Conservation (phyloP, 2,113 vertebrate genomes). For the Rhadina sibilatrix region DNA sequence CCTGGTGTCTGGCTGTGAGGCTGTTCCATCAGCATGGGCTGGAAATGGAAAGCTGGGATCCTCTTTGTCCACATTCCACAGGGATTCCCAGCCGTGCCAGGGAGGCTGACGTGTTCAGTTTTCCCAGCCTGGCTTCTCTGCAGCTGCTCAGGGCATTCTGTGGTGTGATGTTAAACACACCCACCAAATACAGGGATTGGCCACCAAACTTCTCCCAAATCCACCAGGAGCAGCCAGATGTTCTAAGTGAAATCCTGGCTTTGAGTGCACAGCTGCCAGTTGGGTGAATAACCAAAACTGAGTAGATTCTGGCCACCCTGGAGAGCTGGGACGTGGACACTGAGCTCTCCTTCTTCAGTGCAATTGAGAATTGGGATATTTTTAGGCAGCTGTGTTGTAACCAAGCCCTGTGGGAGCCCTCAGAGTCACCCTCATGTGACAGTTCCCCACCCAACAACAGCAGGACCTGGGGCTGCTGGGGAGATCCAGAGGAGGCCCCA, state of each 20-base stretch:
- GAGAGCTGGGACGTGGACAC: neutral
- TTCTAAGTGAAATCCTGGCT: neutral
- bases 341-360: neutral
- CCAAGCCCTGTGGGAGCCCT: neutral
- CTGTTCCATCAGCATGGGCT: neutral
- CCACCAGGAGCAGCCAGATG: neutral
- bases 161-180: neutral
- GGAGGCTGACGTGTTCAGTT: neutral
- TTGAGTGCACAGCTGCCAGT: neutral
- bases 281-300: neutral
- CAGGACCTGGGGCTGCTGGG: neutral
- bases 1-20: neutral
- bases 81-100: neutral
- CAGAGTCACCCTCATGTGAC: neutral
- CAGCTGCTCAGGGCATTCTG: neutral
- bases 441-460: neutral
- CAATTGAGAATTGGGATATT: neutral
- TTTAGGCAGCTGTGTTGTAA: neutral
- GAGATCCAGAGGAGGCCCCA: neutral
- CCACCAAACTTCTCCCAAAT: neutral
- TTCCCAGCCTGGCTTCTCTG: neutral
- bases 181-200: neutral
- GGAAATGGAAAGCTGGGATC: neutral
- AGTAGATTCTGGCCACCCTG: neutral
- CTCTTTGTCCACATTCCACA: neutral